Conservation (phyloP, 2,888 invertebrate species). For the Silvanus unidentatus region DNA sequence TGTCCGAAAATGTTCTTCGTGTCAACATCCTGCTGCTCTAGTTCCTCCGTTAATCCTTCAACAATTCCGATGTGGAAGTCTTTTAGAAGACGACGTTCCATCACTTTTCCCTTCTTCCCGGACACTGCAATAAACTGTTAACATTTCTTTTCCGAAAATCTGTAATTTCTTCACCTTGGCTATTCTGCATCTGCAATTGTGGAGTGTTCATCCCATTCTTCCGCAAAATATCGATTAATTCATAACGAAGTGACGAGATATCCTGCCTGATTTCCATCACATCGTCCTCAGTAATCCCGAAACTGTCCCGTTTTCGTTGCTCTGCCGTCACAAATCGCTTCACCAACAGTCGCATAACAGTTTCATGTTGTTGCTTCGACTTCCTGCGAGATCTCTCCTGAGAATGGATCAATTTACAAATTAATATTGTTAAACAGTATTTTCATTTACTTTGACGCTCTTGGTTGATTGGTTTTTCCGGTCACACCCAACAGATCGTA, state of each 20-base stretch:
- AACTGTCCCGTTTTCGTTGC: conserved; percentile 82
- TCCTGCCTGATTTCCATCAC: conserved; percentile 97
- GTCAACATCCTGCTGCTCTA: conserved; percentile 52
- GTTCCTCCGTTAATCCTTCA: conserved; percentile 72
- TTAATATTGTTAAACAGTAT: neutral
- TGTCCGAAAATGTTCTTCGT: conserved; percentile 78
- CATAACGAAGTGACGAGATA: conserved; percentile 89
- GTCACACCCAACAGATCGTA: conserved; percentile 49
- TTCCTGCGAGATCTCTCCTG: conserved; percentile 70
- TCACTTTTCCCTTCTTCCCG: conserved; percentile 78
- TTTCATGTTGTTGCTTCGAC: conserved; percentile 67
- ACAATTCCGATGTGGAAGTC: conserved; percentile 89
- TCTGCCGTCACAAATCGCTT: conserved; percentile 78
- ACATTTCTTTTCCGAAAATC: neutral
- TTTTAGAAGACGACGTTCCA: conserved; percentile 79
- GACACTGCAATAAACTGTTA: conserved; percentile 53
- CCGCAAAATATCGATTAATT: conserved; percentile 83
- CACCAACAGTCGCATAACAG: conserved; percentile 81
- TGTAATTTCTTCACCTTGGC: conserved; percentile 49
- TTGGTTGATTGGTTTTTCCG: conserved; percentile 48
- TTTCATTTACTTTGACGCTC: conserved; percentile 54
- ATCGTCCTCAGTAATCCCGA: conserved; percentile 93
- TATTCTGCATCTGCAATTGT: conserved; percentile 59
- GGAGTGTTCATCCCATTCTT: conserved; percentile 87
- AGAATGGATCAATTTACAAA: conserved; percentile 9